Base-by-base conservation (phyloP, 1,140 invertebrate genomes). In the Vanessa tameamea region DNA sequence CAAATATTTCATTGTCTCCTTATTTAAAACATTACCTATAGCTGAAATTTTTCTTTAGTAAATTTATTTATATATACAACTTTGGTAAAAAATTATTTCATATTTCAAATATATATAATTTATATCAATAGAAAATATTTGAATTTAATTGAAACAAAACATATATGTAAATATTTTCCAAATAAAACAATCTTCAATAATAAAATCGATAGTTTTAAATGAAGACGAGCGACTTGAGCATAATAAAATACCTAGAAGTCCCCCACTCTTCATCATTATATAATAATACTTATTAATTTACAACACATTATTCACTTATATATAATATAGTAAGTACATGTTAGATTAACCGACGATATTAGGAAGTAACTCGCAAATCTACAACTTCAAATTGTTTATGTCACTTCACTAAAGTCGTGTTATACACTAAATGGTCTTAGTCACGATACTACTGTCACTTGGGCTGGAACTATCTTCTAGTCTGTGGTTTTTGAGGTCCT, bases 391-490 rank as follows among this genome's bases (percentile, higher is more conserved):
- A 78, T 20, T 77, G 43, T 73, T 77, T 73, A 73, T 78, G 78
- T 82, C 64, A 66, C 72, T 82, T 78, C 86, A 87, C 83, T 92
- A 92, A 61, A 91, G 87, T 64, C 90, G 85, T 71, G 90, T 92
- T 86, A 84, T 86, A 71, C 90, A 91, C 90, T 92, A 92, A 80
- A 92, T 92, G 76, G 90, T 92, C 73, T 92, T 92, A 73, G 90
- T 91, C 80, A 92, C 89, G 16, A 92, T 85, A 82, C 84, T 90
- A 82, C 87, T 89, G 64, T 92, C 90, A 82, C 88, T 91, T 6
- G 88, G 88, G 81, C 89, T 92, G 48, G 90, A 88, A 66, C 78
- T 88, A 61, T 90, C 90, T 43, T 92, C 90, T 15, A 83, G 63
- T 31, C 88, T 81, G 63, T 84, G 83, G 72, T 84, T 89, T 71